Conservation (phyloP, 2,888 invertebrate genomes). For the Prosopocoilus inquinatus region DNA sequence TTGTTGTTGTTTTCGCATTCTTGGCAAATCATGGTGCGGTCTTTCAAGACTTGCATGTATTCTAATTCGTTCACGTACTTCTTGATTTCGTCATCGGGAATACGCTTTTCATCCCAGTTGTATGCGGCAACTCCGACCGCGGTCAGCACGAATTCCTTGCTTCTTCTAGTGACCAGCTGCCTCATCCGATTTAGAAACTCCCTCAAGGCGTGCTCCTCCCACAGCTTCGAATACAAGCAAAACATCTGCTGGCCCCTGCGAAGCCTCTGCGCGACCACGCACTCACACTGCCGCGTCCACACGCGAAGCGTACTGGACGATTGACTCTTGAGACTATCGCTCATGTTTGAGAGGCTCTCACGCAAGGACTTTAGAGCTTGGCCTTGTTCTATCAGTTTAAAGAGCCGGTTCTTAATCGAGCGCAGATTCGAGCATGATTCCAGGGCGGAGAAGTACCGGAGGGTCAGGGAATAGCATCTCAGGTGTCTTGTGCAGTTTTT, state of each 20-base stretch:
- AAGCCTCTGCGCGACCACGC: conserved; percentile 60
- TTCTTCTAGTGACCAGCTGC: conserved; percentile 49
- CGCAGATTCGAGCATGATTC: conserved; percentile 23
- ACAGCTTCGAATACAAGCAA: conserved; percentile 60
- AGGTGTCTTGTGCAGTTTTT: conserved; percentile 20
- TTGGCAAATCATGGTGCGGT: conserved; percentile 56
- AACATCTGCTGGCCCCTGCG: conserved; percentile 64
- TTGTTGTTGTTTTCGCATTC: conserved; percentile 47
- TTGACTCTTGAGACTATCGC: conserved; percentile 48
- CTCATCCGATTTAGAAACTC: conserved; percentile 54
- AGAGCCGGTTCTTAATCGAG: conserved; percentile 28
- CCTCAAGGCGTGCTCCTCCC: conserved; percentile 60
- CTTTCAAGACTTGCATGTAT: conserved; percentile 54
- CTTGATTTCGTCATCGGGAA: conserved; percentile 57
- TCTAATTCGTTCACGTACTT: conserved; percentile 60
- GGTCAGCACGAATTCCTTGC: conserved; percentile 57
- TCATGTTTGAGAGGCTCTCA: conserved; percentile 22
- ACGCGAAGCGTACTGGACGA: conserved; percentile 54
- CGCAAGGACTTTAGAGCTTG: conserved; percentile 17
- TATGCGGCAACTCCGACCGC: conserved; percentile 57
- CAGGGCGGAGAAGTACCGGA: conserved; percentile 32
- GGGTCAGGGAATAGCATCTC: conserved; percentile 30
- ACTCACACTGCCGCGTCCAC: conserved; percentile 58
- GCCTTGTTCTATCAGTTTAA: conserved; percentile 27
- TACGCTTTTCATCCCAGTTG: conserved; percentile 63